Evolutionary conservation across 2,888 invertebrate genomes (phyloP).

Genomic region (Junonia oenone): DNA sequence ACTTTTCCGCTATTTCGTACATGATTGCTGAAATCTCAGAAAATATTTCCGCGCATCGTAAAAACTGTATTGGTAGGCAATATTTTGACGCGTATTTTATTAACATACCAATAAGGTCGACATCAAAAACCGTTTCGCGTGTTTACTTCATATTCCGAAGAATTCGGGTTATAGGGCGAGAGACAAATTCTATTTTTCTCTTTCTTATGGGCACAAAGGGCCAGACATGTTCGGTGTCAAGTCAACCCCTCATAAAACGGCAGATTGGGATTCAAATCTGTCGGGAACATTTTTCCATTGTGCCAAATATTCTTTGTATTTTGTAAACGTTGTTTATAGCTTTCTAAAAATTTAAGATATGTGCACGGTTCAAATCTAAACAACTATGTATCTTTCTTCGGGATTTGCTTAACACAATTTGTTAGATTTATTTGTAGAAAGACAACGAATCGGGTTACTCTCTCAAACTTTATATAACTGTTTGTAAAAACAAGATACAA

Average conservation of each 20-base stretch:
- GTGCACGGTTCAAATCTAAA: neutral
- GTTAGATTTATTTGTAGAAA: neutral
- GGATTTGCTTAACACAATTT: neutral
- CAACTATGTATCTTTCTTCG: neutral
- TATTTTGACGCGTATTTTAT: constrained; percentile 29
- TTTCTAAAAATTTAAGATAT: neutral
- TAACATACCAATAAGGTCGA: constrained; percentile 30
- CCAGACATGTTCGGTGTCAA: constrained; percentile 28
- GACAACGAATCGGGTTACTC: too few species aligned
- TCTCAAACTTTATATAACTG: too few species aligned
- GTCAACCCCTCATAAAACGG: constrained; percentile 38
- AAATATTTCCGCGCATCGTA: constrained; percentile 6
- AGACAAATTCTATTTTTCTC: constrained; percentile 21
- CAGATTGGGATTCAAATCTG: constrained; percentile 33
- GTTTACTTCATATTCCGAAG: constrained; percentile 25
- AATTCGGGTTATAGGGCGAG: constrained; percentile 18
- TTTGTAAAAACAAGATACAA: too few species aligned
- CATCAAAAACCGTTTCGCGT: constrained; percentile 27
- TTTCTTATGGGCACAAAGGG: constrained; percentile 27
- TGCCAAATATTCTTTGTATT: constrained; percentile 31
- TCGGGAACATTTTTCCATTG: constrained; percentile 33
- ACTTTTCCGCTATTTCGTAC: neutral
- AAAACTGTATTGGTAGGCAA: constrained; percentile 20
- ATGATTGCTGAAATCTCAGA: neutral
- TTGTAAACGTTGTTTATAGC: constrained; percentile 23